phyloP scores from a whole-genome alignment of 2,113 vertebrate species.

The Seriola rivoliana region DNA sequence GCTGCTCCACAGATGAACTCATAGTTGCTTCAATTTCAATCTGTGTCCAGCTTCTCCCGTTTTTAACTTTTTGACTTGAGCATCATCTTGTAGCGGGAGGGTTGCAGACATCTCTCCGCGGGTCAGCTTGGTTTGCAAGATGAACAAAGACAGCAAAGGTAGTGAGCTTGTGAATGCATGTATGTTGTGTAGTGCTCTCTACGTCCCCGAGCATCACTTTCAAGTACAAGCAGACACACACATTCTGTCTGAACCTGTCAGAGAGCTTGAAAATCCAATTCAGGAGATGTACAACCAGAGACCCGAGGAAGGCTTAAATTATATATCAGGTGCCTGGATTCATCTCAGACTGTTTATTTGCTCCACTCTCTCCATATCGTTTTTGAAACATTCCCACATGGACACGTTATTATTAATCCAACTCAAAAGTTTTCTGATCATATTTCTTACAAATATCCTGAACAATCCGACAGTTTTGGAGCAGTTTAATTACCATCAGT shows the following conservation, averaged over 20 bases:
- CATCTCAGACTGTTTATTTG: neutral
- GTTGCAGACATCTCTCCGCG: neutral
- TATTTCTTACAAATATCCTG: neutral
- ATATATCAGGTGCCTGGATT: constrained; percentile 28
- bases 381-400: neutral
- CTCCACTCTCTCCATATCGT: neutral
- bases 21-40: neutral
- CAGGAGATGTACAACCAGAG: constrained; percentile 7
- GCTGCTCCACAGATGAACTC: constrained; percentile 27
- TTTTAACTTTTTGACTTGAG: neutral
- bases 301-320: constrained; percentile 30
- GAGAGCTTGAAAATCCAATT: constrained; percentile 10
- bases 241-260: constrained; percentile 18
- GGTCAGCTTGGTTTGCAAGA: constrained; percentile 5
- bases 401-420: neutral
- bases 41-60: neutral
- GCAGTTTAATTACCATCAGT: neutral
- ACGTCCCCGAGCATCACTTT: neutral
- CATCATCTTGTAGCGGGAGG: neutral
- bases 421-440: neutral
- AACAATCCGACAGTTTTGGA: neutral
- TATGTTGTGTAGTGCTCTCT: neutral
- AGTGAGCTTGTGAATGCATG: neutral
- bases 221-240: constrained; percentile 5
- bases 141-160: constrained; percentile 12